Evolutionary conservation across 2,888 invertebrate genomes (phyloP).

Genomic region (Athetis lepigone): DNA sequence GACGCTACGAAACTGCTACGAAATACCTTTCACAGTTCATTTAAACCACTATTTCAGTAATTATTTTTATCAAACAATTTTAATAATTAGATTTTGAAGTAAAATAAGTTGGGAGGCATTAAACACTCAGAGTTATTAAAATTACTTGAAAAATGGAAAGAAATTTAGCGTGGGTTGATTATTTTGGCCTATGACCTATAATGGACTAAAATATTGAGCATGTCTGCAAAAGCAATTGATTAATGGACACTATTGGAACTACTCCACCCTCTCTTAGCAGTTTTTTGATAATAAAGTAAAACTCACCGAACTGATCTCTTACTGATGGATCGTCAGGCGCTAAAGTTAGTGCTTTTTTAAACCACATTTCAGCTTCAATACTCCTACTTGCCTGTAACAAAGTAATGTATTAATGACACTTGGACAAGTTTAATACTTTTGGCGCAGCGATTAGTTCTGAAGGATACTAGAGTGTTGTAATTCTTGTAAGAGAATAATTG

Average conservation of each 20-base stretch:
- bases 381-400: conserved; percentile 93
- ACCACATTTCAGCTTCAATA: conserved; percentile 97
- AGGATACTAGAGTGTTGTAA: conserved; percentile 41
- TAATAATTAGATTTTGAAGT: no score
- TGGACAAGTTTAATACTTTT: conserved; percentile 41
- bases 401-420: conserved; percentile 53
- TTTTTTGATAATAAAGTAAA: conserved; percentile 15
- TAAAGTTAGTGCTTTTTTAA: conserved; percentile 95
- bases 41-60: no score
- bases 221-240: conserved; percentile 23
- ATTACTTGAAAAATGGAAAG: background rate
- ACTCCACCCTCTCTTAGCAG: no score
- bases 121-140: no score
- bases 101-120: no score
- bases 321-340: conserved; percentile 96
- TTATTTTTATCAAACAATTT: no score
- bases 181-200: background rate
- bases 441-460: conserved; percentile 33
- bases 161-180: no score
- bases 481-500: conserved; percentile 54
- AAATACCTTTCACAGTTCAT: background rate
- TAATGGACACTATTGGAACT: conserved; percentile 9
- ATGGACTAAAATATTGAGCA: background rate
- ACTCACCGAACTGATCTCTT: conserved; percentile 96
- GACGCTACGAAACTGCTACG: background rate